Percentiles rank a stretch among this genome's conserved stretches.
These are phyloP conservation scores for Phyto melanocephala DNA, from an alignment of 2,888 invertebrate genomes.

Conservation along the genomic window DNA sequence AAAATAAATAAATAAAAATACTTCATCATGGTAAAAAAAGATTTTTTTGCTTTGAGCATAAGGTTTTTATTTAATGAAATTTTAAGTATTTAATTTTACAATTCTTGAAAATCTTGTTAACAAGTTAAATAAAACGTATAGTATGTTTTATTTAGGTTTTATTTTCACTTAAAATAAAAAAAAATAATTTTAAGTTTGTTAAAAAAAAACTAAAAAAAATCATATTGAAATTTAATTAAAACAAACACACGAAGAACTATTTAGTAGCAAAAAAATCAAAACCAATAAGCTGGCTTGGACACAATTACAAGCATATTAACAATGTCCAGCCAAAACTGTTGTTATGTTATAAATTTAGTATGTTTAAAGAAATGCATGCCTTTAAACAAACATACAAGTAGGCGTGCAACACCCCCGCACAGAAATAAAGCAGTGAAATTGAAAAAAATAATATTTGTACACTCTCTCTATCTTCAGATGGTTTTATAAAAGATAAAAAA, in stretches of 20 bases:
- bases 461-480: neutral
- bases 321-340: slow-evolving; percentile 24
- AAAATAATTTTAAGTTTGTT: too few relatives aligned
- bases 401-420: neutral
- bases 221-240: neutral
- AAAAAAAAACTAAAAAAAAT: too few relatives aligned
- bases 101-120: too few relatives aligned
- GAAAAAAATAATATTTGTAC: neutral
- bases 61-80: too few relatives aligned
- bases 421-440: slow-evolving; percentile 7
- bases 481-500: neutral
- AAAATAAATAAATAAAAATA: too few relatives aligned
- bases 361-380: neutral
- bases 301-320: slow-evolving; percentile 22
- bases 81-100: too few relatives aligned
- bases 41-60: too few relatives aligned
- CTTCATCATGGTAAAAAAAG: too few relatives aligned
- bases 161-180: too few relatives aligned
- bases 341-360: neutral
- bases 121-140: too few relatives aligned
- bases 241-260: neutral
- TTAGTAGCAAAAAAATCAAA: neutral
- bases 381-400: neutral
- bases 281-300: too few relatives aligned
- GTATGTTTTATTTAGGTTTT: too few relatives aligned